A percentile compares a stretch with the other conserved stretches of the same genome.
Conservation (phyloP, 2,888 invertebrate species). For the Erebia ligea region DNA sequence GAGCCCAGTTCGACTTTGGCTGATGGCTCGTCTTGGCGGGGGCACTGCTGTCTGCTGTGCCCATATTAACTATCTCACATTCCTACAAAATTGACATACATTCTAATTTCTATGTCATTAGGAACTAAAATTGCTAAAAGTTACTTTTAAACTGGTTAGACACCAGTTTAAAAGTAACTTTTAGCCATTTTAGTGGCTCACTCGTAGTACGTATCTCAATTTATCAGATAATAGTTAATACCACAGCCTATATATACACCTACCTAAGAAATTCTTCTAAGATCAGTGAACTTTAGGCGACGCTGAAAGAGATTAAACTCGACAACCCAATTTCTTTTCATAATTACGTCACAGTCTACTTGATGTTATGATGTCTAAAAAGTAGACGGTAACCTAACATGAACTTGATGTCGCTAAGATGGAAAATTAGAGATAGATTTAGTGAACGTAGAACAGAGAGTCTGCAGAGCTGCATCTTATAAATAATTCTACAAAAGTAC, state of each 20-base stretch:
- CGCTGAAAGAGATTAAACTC: conserved; percentile 52
- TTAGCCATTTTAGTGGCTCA: too few relatives aligned
- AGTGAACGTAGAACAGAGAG: background rate
- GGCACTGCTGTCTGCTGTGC: too few relatives aligned
- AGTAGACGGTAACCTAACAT: conserved; percentile 8
- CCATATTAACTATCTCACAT: background rate
- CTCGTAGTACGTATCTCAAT: background rate
- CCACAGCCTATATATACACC: background rate
- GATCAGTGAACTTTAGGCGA: conserved; percentile 43
- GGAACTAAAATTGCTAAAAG: background rate
- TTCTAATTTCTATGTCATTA: background rate
- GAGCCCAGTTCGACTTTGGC: too few relatives aligned
- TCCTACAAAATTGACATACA: background rate
- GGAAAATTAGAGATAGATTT: conserved; percentile 31
- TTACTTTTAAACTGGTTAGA: background rate
- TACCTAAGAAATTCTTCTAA: conserved; percentile 35
- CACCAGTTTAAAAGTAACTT: too few relatives aligned
- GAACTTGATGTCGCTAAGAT: conserved; percentile 55
- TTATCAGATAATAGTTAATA: conserved; percentile 12
- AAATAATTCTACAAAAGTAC: background rate
- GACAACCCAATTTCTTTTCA: conserved; percentile 74
- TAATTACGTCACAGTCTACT: conserved; percentile 76
- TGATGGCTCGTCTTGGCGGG: too few relatives aligned
- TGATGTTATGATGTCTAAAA: conserved; percentile 39
- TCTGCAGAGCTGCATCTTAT: conserved; percentile 5